Conservation (phyloP, 2,113 vertebrate genomes). For the Cinclus cinclus region DNA sequence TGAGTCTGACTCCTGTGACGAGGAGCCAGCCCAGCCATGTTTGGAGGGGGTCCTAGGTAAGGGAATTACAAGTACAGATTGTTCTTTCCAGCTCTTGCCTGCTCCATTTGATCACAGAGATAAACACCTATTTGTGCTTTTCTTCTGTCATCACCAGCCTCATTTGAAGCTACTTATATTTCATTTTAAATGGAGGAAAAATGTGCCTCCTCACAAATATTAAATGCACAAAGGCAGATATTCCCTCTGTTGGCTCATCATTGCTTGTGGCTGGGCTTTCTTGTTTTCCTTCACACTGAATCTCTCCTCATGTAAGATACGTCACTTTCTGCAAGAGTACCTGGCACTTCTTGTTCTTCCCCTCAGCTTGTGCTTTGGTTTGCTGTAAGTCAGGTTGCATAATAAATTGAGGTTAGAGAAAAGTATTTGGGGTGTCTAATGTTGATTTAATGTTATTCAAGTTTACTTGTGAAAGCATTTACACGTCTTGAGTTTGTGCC, state of each 20-base stretch:
- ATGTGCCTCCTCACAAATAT: neutral
- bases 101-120: neutral
- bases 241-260: neutral
- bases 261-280: neutral
- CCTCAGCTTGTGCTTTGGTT: neutral
- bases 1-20: neutral
- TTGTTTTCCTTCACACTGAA: neutral
- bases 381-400: neutral
- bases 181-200: neutral
- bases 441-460: neutral
- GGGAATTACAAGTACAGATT: neutral
- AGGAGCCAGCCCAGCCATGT: neutral
- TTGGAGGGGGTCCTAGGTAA: neutral
- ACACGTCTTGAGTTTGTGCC: neutral
- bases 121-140: neutral
- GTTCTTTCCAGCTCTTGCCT: neutral
- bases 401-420: neutral
- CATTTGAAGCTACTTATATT: neutral
- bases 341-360: neutral
- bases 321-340: neutral
- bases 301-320: neutral
- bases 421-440: neutral
- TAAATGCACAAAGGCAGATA: neutral
- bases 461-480: neutral
- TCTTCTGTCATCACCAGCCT: neutral